Conservation (phyloP, 2,888 invertebrate genomes). For the Biston betularia region DNA sequence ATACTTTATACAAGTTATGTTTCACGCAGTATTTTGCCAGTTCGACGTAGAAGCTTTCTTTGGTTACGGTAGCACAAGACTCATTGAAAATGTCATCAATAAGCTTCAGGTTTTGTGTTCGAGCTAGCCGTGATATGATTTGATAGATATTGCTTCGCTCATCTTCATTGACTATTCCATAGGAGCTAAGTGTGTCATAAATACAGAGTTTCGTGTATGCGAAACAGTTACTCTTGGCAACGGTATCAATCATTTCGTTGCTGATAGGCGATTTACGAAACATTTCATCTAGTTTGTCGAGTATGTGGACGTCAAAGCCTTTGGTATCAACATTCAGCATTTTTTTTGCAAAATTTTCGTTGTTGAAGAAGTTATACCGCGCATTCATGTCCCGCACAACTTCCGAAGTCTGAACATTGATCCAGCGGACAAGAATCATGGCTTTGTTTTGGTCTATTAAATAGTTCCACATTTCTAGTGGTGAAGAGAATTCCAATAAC, state of each 20-base stretch:
- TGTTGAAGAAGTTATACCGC: conserved; percentile 77
- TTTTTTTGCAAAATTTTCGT: conserved; percentile 74
- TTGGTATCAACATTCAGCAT: conserved; percentile 77
- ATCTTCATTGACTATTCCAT: conserved; percentile 87
- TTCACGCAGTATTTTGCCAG: conserved; percentile 83
- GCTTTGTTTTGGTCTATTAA: conserved; percentile 86
- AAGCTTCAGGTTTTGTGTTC: conserved; percentile 82
- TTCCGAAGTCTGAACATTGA: conserved; percentile 84
- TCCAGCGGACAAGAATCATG: conserved; percentile 87
- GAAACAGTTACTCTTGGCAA: conserved; percentile 79
- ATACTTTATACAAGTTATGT: conserved; percentile 81
- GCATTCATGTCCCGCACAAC: conserved; percentile 81
- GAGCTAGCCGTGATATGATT: conserved; percentile 87
- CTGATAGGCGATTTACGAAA: conserved; percentile 86
- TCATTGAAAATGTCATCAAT: conserved; percentile 85
- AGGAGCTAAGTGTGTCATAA: conserved; percentile 87
- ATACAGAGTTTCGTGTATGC: conserved; percentile 83
- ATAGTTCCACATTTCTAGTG: conserved; percentile 87
- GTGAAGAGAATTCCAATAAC: conserved; percentile 80
- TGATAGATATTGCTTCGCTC: conserved; percentile 85
- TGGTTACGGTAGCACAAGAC: conserved; percentile 75
- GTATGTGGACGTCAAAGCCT: conserved; percentile 67
- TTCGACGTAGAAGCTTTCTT: conserved; percentile 83
- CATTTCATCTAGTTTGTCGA: conserved; percentile 78
- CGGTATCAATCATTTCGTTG: conserved; percentile 84